phyloP scores from a whole-genome alignment of 2,797 vertebrate genomes.

The Chiloscyllium punctatum region DNA sequence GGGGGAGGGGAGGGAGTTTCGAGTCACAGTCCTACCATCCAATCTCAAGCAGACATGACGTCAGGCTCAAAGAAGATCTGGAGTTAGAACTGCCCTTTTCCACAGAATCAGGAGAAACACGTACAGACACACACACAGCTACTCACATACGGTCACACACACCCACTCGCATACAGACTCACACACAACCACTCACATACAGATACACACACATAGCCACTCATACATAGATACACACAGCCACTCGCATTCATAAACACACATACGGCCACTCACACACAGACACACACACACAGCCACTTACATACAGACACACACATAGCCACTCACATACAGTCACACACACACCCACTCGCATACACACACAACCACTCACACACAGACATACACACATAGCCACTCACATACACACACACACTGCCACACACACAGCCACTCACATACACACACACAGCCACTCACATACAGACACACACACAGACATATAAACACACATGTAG shows the following conservation, averaged over 20 bases:
- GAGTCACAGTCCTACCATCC: conserved; percentile 59
- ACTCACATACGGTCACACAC: neutral
- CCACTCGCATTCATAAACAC: neutral
- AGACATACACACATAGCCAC: neutral
- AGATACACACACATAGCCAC: neutral
- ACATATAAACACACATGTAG: too few relatives aligned
- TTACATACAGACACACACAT: neutral
- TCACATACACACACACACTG: neutral
- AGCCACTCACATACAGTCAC: neutral
- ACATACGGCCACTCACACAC: neutral
- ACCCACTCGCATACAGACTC: neutral
- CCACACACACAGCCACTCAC: neutral
- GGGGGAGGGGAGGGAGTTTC: conserved; percentile 50
- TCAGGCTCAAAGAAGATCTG: conserved; percentile 51
- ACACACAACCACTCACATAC: neutral
- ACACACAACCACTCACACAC: neutral
- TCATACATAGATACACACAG: neutral
- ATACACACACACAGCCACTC: neutral
- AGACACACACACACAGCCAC: neutral
- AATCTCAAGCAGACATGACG: conserved; percentile 78
- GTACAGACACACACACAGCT: neutral
- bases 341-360: neutral
- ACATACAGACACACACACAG: neutral
- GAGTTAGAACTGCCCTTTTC: conserved; percentile 23
- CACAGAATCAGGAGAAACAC: neutral